These are phyloP conservation scores for Drosophila sordidapex DNA, from an alignment of 2,888 invertebrate genomes.

Conservation along the genomic window DNA sequence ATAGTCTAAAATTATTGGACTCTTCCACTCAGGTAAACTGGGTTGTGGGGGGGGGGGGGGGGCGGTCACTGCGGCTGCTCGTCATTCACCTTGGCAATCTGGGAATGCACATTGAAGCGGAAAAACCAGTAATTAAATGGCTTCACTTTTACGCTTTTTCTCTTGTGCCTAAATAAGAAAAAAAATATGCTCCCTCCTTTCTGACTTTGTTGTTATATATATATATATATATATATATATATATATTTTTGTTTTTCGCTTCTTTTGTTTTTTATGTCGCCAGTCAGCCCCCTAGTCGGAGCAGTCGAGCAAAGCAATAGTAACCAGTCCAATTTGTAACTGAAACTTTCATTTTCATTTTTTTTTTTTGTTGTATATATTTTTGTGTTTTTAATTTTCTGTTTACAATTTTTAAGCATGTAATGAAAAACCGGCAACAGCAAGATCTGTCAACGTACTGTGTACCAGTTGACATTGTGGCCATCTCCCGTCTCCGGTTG, in stretches of 20 bases:
- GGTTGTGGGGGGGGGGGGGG: not conserved
- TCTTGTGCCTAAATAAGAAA: conserved; percentile 13
- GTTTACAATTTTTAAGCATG: conserved; percentile 15
- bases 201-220: conserved; percentile 12
- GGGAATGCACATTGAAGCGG: conserved; percentile 59
- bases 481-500: not conserved
- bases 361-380: conserved; percentile 21
- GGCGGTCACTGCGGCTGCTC: conserved; percentile 22
- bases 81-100: conserved; percentile 74
- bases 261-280: conserved; percentile 34
- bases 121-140: conserved; percentile 77
- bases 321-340: conserved; percentile 67
- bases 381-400: conserved; percentile 4
- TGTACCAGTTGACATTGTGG: conserved; percentile 32
- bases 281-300: conserved; percentile 18
- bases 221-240: too few species aligned
- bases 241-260: not conserved
- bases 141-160: conserved; percentile 50
- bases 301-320: conserved; percentile 11
- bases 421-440: conserved; percentile 46
- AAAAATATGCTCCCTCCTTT: conserved; percentile 23
- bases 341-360: conserved; percentile 75
- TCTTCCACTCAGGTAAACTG: conserved; percentile 32
- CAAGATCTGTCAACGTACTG: conserved; percentile 36
- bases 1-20: conserved; percentile 30